Base-by-base conservation (phyloP, 2,888 invertebrate genomes). In the Tridacna crocea region DNA sequence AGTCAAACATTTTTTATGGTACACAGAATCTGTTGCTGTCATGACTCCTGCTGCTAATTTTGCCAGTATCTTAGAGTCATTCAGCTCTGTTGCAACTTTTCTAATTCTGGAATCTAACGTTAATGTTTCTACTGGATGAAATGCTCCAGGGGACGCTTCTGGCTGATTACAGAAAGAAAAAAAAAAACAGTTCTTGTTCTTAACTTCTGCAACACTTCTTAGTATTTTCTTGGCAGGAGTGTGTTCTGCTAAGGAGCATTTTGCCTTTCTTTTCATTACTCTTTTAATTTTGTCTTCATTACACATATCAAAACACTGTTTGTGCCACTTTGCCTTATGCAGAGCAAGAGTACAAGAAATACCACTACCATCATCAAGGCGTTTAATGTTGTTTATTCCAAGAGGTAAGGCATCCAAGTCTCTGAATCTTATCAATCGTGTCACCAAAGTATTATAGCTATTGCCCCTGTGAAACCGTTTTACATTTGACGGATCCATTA, bases 1-100 rank as follows among this genome's bases (percentile, higher is more conserved):
- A 15, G 60, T 60, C 60, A 60, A 60, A 60, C 60, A 60, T n/a
- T 60, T 60, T n/a, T 60, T 60, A 60, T 60, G 60, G n/a, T 60
- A 60, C 60, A n/a, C 12, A 60, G 60, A 60, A 60, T 60, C 60
- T n/a, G 60, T 60, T n/a, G 60, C 60, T n/a, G 60, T 22, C 60
- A 60, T 60, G 22, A 15, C 60, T 15, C 60, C 60, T 22, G 60
- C 60, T 15, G 60, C 60, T 60, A 60, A n/a, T n/a, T 60, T 60
- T 15, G 60, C n/a, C n/a, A 60, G n/a, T 12, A n/a, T n/a, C n/a
- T n/a, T n/a, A n/a, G n/a, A n/a, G n/a, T n/a, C n/a, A n/a, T n/a
- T n/a, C n/a, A n/a, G n/a, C 13, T n/a, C 10, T 60, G 13, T 60
- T 60, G 17, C n/a, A 60, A n/a, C n/a, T 60, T n/a, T 60, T 12